phyloP scores from a whole-genome alignment of 2,888 invertebrate genomes.

The Nasonia oneida region DNA sequence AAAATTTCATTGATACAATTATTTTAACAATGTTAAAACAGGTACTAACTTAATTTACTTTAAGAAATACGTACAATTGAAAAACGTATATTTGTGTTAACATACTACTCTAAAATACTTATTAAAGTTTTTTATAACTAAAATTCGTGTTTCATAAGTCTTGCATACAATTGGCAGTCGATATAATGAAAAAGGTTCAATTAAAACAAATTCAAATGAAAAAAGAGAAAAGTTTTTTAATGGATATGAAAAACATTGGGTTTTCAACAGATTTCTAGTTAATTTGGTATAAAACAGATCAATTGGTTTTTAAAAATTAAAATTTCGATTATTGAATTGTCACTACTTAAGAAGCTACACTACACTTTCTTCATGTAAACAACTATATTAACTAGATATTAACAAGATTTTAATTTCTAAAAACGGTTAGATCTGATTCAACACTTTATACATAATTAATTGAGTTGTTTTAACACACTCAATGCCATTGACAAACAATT shows the following conservation, averaged over 20 bases:
- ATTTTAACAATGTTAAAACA: constrained; percentile 11
- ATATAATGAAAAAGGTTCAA: background rate
- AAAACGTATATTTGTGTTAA: constrained; percentile 28
- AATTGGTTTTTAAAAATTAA: constrained; percentile 57
- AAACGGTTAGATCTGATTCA: constrained; percentile 45
- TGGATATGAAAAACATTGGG: constrained; percentile 45
- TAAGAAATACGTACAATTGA: constrained; percentile 28
- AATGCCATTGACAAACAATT: constrained; percentile 51
- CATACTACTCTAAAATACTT: background rate
- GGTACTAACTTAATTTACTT: constrained; percentile 13
- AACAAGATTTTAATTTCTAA: constrained; percentile 46
- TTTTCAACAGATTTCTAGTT: constrained; percentile 16
- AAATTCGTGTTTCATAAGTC: background rate
- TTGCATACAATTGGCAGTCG: background rate
- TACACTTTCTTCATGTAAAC: constrained; percentile 15
- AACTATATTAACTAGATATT: constrained; percentile 29
- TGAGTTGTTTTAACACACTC: constrained; percentile 10
- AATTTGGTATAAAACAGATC: constrained; percentile 46
- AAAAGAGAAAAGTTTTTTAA: constrained; percentile 35
- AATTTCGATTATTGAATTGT: constrained; percentile 23
- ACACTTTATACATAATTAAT: constrained; percentile 17
- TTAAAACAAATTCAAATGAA: constrained; percentile 25
- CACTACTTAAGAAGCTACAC: background rate
- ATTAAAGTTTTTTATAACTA: background rate
- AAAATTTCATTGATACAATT: constrained; percentile 43